Percentiles rank a stretch among this genome's conserved stretches.
phyloP scores from a whole-genome alignment of 2,888 invertebrate genomes.

The Bellardia bayeri region DNA sequence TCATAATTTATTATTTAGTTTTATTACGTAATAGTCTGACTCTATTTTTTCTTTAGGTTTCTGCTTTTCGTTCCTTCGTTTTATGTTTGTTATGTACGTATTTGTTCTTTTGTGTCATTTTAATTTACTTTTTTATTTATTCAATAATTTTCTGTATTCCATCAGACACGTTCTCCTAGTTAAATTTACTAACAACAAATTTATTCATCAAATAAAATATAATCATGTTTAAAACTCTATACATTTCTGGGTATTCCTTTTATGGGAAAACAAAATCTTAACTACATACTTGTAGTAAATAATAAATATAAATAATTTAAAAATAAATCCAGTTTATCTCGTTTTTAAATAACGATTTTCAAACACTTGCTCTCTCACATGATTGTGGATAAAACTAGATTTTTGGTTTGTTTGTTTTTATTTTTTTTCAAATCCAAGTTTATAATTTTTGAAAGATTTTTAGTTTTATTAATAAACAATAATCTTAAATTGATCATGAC shows the following conservation, averaged over 20 bases:
- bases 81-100: background rate
- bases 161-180: background rate
- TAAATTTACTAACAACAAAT: constrained; percentile 34
- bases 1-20: constrained; percentile 33
- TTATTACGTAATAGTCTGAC: constrained; percentile 62
- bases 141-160: background rate
- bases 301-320: constrained; percentile 5
- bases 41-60: constrained; percentile 39
- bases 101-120: constrained; percentile 32
- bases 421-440: background rate
- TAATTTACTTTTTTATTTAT: constrained; percentile 31
- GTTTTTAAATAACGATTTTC: constrained; percentile 12
- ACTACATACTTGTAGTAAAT: background rate
- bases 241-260: background rate
- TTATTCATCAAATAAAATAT: background rate
- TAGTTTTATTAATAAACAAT: constrained; percentile 35
- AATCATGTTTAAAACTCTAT: background rate
- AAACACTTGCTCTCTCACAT: constrained; percentile 6
- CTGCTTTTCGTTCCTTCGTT: background rate
- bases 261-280: background rate
- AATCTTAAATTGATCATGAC: constrained; percentile 56
- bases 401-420: background rate
- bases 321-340: constrained; percentile 36
- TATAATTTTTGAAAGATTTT: background rate
- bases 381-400: background rate